These are phyloP conservation scores for Rotaria sp. DNA, from an alignment of 2,888 invertebrate species.

Conservation along the genomic window DNA sequence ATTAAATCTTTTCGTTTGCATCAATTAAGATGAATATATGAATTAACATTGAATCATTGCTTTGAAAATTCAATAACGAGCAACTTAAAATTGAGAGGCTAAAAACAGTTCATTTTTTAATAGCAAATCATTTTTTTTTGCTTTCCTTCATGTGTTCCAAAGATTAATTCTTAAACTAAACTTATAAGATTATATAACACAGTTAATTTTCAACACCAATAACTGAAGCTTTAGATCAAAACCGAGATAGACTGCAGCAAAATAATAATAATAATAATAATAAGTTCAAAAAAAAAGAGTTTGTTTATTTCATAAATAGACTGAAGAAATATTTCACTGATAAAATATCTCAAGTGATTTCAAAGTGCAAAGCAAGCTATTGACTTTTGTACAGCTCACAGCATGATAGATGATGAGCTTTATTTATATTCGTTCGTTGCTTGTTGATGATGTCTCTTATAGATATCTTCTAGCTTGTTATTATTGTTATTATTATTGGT, in stretches of 20 bases:
- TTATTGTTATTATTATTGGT: constrained; percentile 13
- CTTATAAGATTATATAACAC: too few relatives aligned
- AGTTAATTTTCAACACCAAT: too few relatives aligned
- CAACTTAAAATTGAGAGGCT: too few relatives aligned
- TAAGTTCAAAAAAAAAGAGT: not conserved
- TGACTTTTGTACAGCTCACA: constrained; percentile 9
- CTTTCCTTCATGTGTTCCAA: too few relatives aligned
- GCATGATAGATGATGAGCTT: constrained; percentile 2
- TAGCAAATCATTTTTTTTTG: too few relatives aligned
- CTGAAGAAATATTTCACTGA: constrained; percentile 2
- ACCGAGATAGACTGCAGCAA: not conserved
- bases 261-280: not conserved
- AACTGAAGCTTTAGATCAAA: too few relatives aligned
- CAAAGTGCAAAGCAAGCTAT: not conserved
- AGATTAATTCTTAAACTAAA: too few relatives aligned
- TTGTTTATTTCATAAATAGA: not conserved
- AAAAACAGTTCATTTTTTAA: too few relatives aligned
- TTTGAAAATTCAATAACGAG: too few relatives aligned
- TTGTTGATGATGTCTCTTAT: constrained; percentile 14
- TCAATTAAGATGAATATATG: too few relatives aligned
- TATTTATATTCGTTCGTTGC: not conserved
- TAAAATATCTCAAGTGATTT: constrained; percentile 1
- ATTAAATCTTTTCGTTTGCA: too few relatives aligned
- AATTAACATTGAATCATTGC: too few relatives aligned
- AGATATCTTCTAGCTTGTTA: not conserved